phyloP scores from a whole-genome alignment of 2,888 invertebrate genomes.

The Ptychoptera albimana region DNA sequence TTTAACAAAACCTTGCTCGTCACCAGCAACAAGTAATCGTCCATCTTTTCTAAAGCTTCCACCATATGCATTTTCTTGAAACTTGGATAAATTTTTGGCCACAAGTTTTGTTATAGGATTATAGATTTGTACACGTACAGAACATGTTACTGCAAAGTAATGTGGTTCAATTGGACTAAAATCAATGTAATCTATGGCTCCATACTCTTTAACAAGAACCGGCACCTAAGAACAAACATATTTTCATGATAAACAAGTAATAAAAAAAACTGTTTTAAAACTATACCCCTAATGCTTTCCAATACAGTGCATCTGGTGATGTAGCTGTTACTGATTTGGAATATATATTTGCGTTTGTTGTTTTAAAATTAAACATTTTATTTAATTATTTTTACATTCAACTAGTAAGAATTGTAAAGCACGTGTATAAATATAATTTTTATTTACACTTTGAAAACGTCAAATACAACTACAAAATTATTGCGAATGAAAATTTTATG shows the following conservation, averaged over 20 bases:
- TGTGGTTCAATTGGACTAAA: slow-evolving; percentile 80
- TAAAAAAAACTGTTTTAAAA: slow-evolving; percentile 6
- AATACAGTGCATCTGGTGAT: slow-evolving; percentile 68
- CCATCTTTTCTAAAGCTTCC: slow-evolving; percentile 71
- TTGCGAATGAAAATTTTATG: no score
- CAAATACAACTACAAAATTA: no score
- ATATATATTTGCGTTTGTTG: slow-evolving; percentile 21
- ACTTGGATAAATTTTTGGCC: slow-evolving; percentile 64
- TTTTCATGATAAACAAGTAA: neutral
- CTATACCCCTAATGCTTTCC: slow-evolving; percentile 73
- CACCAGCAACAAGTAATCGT: slow-evolving; percentile 69
- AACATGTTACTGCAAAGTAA: slow-evolving; percentile 85
- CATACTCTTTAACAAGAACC: slow-evolving; percentile 80
- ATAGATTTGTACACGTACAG: slow-evolving; percentile 75
- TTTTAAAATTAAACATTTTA: slow-evolving; percentile 19
- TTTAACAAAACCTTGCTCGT: slow-evolving; percentile 74
- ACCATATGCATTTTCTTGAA: slow-evolving; percentile 73
- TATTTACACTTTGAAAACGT: no score
- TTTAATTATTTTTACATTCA: neutral
- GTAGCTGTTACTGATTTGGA: slow-evolving; percentile 33
- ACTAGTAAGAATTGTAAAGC: neutral
- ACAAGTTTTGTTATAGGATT: slow-evolving; percentile 73
- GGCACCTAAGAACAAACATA: slow-evolving; percentile 44
- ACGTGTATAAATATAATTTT: no score
- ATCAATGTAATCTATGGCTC: slow-evolving; percentile 79